These are phyloP conservation scores for Coreius guichenoti DNA, from an alignment of 2,797 vertebrate species.

Conservation along the genomic window DNA sequence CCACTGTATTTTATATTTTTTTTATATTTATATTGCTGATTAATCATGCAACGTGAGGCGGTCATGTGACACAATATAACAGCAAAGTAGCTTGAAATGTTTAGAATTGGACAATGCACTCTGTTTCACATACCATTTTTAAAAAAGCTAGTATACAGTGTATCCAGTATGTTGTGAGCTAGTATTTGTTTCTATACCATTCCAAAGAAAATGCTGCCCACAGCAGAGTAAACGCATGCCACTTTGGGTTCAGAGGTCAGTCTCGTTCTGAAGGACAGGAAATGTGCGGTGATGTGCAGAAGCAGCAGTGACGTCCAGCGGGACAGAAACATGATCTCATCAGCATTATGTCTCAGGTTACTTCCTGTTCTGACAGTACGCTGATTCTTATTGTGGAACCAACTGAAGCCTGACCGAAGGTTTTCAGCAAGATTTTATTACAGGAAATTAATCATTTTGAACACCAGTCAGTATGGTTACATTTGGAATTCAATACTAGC, in stretches of 20 bases:
- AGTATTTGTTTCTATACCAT: not conserved
- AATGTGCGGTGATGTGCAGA: slow-evolving; percentile 22
- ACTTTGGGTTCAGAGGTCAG: slow-evolving; percentile 14
- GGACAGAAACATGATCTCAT: slow-evolving; percentile 30
- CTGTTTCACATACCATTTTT: not conserved
- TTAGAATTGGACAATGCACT: not conserved
- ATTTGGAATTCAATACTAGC: not conserved
- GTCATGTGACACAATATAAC: not conserved
- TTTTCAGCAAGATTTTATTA: slow-evolving; percentile 14
- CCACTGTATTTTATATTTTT: too few species aligned
- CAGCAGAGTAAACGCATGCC: not conserved
- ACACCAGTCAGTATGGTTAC: not conserved
- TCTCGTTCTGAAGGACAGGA: slow-evolving; percentile 26
- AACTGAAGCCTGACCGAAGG: not conserved
- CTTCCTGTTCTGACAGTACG: slow-evolving; percentile 25
- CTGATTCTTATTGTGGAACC: not conserved
- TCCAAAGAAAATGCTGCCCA: slow-evolving; percentile 13
- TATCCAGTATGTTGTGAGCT: not conserved
- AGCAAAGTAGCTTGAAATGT: not conserved
- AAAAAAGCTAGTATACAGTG: not conserved
- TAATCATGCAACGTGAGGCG: not conserved
- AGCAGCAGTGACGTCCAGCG: not conserved
- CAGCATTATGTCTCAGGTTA: slow-evolving; percentile 19
- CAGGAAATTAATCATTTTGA: not conserved
- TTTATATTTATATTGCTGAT: not conserved